phyloP scores from a whole-genome alignment of 2,113 vertebrate species.

The Gorsachius goisagi region DNA sequence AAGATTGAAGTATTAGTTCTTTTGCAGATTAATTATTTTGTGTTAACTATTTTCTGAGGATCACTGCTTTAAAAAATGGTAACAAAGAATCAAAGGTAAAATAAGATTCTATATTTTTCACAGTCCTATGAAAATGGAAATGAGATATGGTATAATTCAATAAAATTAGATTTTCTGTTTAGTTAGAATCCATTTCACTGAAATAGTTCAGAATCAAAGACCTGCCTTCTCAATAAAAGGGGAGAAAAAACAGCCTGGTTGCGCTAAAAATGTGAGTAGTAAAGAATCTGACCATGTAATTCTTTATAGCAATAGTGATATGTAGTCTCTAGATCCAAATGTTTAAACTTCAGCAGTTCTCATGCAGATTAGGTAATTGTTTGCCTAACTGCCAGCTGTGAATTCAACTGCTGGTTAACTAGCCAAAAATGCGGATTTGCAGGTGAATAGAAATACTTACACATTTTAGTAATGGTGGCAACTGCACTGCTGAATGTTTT shows the following conservation, averaged over 20 bases:
- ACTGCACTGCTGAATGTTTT: background rate
- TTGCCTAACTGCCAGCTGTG: slow-evolving; percentile 57
- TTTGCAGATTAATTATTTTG: background rate
- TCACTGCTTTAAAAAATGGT: background rate
- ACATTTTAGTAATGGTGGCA: background rate
- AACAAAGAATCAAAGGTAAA: background rate
- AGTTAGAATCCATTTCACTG: background rate
- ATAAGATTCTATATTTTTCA: background rate
- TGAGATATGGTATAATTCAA: background rate
- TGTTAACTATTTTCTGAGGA: background rate
- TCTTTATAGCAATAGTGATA: background rate
- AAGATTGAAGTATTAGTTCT: background rate
- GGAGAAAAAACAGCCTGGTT: background rate
- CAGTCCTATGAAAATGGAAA: background rate
- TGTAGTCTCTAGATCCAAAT: slow-evolving; percentile 4
- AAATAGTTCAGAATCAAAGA: background rate
- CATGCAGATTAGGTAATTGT: slow-evolving; percentile 62
- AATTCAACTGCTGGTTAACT: slow-evolving; percentile 43
- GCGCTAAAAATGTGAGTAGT: background rate
- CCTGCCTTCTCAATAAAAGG: background rate
- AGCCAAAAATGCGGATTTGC: slow-evolving; percentile 49
- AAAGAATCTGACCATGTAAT: background rate
- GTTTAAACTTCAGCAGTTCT: slow-evolving; percentile 61
- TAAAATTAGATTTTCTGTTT: slow-evolving; percentile 1
- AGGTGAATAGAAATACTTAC: slow-evolving; percentile 42